Evolutionary conservation across 2,113 vertebrate species (phyloP).

Genomic region (Orientallactaga bullata): DNA sequence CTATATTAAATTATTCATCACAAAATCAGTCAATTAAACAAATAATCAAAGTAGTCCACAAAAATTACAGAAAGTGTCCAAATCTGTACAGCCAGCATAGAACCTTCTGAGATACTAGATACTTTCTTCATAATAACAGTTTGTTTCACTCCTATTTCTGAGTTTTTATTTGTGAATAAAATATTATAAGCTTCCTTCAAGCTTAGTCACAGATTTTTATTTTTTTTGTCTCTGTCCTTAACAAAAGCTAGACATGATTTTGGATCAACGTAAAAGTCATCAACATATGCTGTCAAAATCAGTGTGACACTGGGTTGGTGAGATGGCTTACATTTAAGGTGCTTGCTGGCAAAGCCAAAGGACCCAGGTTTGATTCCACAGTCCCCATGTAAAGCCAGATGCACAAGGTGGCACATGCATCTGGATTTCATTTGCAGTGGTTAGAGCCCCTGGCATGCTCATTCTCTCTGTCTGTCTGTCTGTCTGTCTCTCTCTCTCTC

Average conservation of each 20-base stretch:
- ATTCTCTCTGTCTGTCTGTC: too few species aligned
- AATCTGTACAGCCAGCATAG: not conserved
- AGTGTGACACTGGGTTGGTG: too few species aligned
- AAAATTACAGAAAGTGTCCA: not conserved
- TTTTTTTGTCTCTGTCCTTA: not conserved
- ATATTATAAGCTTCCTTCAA: not conserved
- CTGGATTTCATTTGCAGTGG: too few species aligned
- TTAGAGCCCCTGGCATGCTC: too few species aligned
- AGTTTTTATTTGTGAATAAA: not conserved
- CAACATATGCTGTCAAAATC: too few species aligned
- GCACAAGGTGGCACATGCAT: too few species aligned
- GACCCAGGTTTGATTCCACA: too few species aligned
- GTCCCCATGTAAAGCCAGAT: too few species aligned
- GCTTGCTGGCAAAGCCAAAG: too few species aligned
- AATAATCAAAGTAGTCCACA: not conserved
- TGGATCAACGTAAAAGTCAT: too few species aligned
- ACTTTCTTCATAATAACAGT: not conserved
- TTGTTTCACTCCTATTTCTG: not conserved
- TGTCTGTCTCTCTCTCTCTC: too few species aligned
- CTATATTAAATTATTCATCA: not conserved
- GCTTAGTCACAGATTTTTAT: not conserved
- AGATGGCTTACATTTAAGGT: too few species aligned
- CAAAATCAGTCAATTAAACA: not conserved
- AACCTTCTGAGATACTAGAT: not conserved
- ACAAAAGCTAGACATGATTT: not conserved